Evolutionary conservation across 2,113 vertebrate genomes (phyloP), one percentile per base, ranked within the genome.

Genomic region (Nymphicus hollandicus): DNA sequence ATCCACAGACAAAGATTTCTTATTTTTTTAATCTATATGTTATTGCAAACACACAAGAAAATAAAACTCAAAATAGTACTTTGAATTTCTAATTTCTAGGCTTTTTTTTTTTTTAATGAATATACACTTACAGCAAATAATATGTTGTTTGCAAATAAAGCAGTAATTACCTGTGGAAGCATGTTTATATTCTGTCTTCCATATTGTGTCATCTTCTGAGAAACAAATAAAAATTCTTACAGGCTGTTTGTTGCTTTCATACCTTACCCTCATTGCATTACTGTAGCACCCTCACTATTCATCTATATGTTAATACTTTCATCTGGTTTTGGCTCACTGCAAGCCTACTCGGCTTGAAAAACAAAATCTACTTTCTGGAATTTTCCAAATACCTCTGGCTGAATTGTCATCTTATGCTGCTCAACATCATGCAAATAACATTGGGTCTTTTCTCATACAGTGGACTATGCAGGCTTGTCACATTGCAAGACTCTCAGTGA

Each of bases 171-270:
- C 86, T 97, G 92, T 91, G 95, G 87, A 87, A 97, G 46, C 18
- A 94, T 79, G 7, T 97, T 96, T 91, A 88, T 83, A 46, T 96
- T 96, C 69, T 95, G 20, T 66, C 94, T 95, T 83, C 92, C 81
- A 69, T 95, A 37, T 72, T 96, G 87, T 63, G 91, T 97, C 89
- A 97, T 95, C 64, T 82, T 96, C 93, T 96, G 31, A 74, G 39
- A 97, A 96, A 85, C 46, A 88, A 91, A 80, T 13, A 87, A 83
- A 81, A 84, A 66, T 33, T 53, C 43, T 49, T 77, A 53, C 33
- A 86, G 60, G 79, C 73, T 70, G 19, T 31, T 81, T 9, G 3
- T 37, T 79, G 12, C 15, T 94, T 86, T 77, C 74, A 68, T 63
- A 71, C 5, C 19, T 85, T 85, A 81, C 15, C 13, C 9, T 91